These are phyloP conservation scores for Tetrax tetrax DNA, from an alignment of 2,113 vertebrate genomes.

Conservation along the genomic window DNA sequence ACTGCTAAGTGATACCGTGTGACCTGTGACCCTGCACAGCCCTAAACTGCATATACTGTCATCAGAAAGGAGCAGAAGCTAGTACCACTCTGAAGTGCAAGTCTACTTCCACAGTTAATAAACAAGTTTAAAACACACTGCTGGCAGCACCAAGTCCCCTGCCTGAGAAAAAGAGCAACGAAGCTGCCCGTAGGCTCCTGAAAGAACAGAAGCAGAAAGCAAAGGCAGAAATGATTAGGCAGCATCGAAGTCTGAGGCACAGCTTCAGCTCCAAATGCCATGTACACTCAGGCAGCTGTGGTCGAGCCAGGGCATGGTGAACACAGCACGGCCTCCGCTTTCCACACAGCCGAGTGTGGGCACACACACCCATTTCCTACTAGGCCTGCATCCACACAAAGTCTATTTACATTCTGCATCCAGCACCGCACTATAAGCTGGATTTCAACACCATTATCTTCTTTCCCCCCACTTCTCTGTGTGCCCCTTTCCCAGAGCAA, in stretches of 20 bases:
- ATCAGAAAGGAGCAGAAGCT: not conserved
- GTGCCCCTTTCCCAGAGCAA: not conserved
- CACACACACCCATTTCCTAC: conserved; percentile 47
- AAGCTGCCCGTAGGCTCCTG: not conserved
- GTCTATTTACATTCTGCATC: conserved; percentile 51
- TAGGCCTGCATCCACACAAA: conserved; percentile 23
- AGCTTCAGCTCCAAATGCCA: conserved; percentile 19
- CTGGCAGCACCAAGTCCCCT: not conserved
- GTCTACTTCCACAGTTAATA: not conserved
- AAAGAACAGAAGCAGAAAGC: not conserved
- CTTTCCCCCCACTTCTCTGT: not conserved
- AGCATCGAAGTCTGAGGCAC: not conserved
- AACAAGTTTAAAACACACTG: not conserved
- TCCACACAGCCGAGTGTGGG: conserved; percentile 1
- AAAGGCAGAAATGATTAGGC: conserved; percentile 18
- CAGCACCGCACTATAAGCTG: conserved; percentile 1
- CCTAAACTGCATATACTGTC: not conserved
- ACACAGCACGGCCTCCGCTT: not conserved
- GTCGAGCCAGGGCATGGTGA: not conserved
- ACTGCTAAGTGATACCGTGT: not conserved
- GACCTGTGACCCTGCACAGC: not conserved
- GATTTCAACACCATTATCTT: conserved; percentile 59
- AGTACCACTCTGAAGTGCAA: not conserved
- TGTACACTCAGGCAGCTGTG: not conserved
- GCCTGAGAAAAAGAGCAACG: not conserved